Conservation (phyloP, 2,888 invertebrate genomes). For the Pachliopta kotzebuea region DNA sequence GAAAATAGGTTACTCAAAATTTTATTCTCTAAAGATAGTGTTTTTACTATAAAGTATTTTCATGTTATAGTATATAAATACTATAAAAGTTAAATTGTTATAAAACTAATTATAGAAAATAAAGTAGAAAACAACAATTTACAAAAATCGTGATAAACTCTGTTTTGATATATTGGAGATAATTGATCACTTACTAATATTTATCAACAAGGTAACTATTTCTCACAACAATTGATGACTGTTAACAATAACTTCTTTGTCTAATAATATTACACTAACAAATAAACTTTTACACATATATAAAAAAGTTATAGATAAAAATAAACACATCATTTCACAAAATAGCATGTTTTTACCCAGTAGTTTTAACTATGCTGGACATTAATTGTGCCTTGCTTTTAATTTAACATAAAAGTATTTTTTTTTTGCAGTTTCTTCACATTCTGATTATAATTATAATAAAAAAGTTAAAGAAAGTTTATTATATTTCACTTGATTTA, state of each 20-base stretch:
- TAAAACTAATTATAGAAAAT: no score
- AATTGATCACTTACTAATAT: no score
- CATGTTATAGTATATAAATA: no score
- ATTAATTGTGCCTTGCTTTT: background rate
- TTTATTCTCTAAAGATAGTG: no score
- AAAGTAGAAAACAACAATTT: no score
- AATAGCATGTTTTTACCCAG: background rate
- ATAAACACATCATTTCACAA: background rate
- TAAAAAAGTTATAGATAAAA: background rate
- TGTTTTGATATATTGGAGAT: no score
- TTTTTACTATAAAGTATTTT: no score
- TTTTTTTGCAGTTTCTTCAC: background rate
- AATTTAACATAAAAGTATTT: background rate
- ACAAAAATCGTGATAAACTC: no score
- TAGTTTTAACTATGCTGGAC: background rate
- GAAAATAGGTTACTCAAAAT: constrained; percentile 12
- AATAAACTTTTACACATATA: background rate
- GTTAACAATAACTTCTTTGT: constrained; percentile 3
- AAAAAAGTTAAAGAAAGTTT: background rate
- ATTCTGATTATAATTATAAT: background rate
- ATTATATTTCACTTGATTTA: background rate
- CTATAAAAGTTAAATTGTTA: no score
- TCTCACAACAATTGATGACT: constrained; percentile 6
- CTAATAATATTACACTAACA: background rate
- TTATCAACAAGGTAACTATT: no score